phyloP scores from a whole-genome alignment of 2,888 invertebrate genomes.

The Arctia plantaginis region DNA sequence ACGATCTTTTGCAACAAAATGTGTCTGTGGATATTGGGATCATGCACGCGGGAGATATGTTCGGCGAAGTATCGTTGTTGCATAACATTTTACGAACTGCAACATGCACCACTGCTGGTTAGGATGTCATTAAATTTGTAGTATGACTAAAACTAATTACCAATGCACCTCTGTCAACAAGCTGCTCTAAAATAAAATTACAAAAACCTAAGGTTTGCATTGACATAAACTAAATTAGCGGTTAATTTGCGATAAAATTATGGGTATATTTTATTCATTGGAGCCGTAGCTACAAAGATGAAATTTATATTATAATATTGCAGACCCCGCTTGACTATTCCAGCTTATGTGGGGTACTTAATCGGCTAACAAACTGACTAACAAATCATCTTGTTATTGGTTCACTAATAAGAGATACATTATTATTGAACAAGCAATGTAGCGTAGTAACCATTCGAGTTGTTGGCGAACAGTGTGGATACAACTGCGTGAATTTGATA shows the following conservation, averaged over 20 bases:
- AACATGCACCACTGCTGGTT: constrained; percentile 86
- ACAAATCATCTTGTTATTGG: neutral
- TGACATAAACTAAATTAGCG: neutral
- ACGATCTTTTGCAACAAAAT: constrained; percentile 79
- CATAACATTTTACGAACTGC: constrained; percentile 87
- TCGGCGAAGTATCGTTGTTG: constrained; percentile 89
- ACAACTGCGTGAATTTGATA: neutral
- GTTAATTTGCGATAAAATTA: neutral
- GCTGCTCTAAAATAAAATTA: neutral
- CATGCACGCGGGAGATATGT: constrained; percentile 87
- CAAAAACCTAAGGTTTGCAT: neutral
- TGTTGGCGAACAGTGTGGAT: neutral
- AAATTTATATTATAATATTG: neutral
- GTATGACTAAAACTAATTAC: neutral
- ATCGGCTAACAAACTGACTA: constrained; percentile 4
- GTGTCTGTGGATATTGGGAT: constrained; percentile 80
- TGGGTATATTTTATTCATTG: neutral
- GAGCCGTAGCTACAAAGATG: neutral
- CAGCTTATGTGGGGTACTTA: neutral
- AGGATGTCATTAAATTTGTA: constrained; percentile 39
- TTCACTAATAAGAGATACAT: neutral
- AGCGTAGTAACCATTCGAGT: constrained; percentile 14
- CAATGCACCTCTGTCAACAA: neutral
- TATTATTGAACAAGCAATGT: constrained; percentile 55
- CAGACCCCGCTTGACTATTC: neutral